phyloP scores from a whole-genome alignment of 1,140 invertebrate species.

The Oncopeltus fasciatus region DNA sequence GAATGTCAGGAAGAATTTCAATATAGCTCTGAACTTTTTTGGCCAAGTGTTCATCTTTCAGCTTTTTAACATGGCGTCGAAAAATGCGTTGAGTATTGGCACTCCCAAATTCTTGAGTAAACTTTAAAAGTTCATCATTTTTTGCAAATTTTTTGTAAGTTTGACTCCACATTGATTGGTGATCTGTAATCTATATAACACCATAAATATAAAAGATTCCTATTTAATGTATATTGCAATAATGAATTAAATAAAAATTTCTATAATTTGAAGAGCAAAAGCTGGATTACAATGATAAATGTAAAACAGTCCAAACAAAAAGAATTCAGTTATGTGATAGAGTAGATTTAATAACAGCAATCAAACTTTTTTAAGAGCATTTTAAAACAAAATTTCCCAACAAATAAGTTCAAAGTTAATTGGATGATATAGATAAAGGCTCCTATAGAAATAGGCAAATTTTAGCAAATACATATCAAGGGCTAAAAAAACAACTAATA shows the following conservation, averaged over 20 bases:
- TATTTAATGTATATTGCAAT: constrained; percentile 25
- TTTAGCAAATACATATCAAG: too few species aligned
- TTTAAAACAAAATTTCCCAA: too few species aligned
- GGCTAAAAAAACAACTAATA: too few species aligned
- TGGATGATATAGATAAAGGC: too few species aligned
- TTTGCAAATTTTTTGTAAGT: constrained; percentile 72
- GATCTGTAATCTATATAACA: constrained; percentile 47
- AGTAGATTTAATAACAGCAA: too few species aligned
- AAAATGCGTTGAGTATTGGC: constrained; percentile 71
- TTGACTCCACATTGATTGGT: constrained; percentile 71
- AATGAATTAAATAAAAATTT: background rate
- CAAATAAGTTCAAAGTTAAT: too few species aligned
- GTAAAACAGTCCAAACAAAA: too few species aligned
- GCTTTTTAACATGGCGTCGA: constrained; percentile 62
- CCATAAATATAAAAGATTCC: background rate
- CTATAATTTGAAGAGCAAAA: background rate
- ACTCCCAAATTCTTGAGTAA: constrained; percentile 78
- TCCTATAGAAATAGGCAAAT: too few species aligned
- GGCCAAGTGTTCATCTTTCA: constrained; percentile 72
- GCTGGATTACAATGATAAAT: too few species aligned
- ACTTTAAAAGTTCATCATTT: constrained; percentile 78
- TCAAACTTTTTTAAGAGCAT: too few species aligned
- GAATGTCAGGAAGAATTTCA: constrained; percentile 59
- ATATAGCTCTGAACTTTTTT: constrained; percentile 68
- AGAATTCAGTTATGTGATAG: too few species aligned